A percentile compares a stretch with the other conserved stretches of the same genome.
Evolutionary conservation across 2,888 invertebrate genomes (phyloP).

Genomic region (Atrina japonica): DNA sequence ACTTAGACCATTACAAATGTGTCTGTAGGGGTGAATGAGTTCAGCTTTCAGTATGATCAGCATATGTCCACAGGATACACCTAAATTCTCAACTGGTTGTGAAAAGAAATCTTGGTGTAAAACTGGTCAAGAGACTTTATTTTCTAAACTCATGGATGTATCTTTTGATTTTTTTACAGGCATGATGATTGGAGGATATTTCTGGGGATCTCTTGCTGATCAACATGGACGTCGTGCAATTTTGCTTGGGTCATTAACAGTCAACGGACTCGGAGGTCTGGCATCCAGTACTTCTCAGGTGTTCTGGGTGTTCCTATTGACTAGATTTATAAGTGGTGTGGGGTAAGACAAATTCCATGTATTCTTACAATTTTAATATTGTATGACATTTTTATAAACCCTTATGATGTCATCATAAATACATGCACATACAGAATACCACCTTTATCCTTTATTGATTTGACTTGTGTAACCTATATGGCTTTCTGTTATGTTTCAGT

Average conservation of each 20-base stretch:
- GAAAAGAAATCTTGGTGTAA: too few species aligned
- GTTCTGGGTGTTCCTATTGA: slow-evolving; percentile 93
- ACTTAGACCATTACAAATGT: too few species aligned
- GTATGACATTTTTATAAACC: neutral
- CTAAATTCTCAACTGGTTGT: too few species aligned
- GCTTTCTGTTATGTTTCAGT: too few species aligned
- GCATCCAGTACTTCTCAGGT: slow-evolving; percentile 94
- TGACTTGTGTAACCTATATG: too few species aligned
- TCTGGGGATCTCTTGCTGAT: slow-evolving; percentile 95
- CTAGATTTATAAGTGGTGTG: slow-evolving; percentile 94
- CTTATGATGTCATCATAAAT: too few species aligned
- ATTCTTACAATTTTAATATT: neutral
- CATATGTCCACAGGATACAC: too few species aligned
- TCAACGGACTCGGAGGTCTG: slow-evolving; percentile 94
- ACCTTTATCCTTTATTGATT: too few species aligned
- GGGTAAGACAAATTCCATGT: slow-evolving; percentile 86
- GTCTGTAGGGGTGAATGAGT: too few species aligned
- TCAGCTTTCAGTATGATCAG: too few species aligned
- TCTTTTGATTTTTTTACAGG: slow-evolving; percentile 82
- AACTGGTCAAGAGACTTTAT: too few species aligned
- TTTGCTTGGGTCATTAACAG: slow-evolving; percentile 92
- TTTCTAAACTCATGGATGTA: too few species aligned
- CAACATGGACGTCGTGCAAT: slow-evolving; percentile 92
- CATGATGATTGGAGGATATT: slow-evolving; percentile 97
- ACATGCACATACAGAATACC: neutral